Percentiles rank a stretch among this genome's conserved stretches.
phyloP scores from a whole-genome alignment of 2,888 invertebrate genomes.

The Conus canariensis region DNA sequence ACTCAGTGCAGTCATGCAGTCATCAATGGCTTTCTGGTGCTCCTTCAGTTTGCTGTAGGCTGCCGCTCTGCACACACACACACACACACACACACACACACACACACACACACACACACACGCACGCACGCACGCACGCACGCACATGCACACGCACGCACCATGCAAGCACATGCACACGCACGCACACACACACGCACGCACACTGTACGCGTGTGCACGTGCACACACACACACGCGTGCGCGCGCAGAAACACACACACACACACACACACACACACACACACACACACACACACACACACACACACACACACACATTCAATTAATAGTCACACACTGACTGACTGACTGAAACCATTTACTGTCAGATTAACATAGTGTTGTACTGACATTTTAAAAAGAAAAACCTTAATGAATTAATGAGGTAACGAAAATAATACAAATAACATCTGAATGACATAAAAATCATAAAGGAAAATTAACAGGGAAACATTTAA shows the following conservation, averaged over 20 bases:
- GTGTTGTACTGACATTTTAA: too few species aligned
- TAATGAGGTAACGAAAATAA: too few species aligned
- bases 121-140: not conserved
- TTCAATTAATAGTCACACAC: not conserved
- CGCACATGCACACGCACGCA: too few species aligned
- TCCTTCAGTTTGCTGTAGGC: conserved; percentile 94
- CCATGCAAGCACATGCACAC: too few species aligned
- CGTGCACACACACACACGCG: not conserved
- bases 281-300: not conserved
- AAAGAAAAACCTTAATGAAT: too few species aligned
- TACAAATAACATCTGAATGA: too few species aligned
- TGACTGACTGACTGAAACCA: too few species aligned
- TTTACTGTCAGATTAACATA: too few species aligned
- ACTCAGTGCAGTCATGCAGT: conserved; percentile 92
- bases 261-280: conserved; percentile 21
- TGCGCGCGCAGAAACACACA: not conserved
- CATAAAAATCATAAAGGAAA: too few species aligned
- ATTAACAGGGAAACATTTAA: too few species aligned
- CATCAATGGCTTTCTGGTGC: conserved; percentile 90
- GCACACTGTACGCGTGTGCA: not conserved
- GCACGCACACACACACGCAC: not conserved
- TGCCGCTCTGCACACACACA: conserved; percentile 86
- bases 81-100: not conserved
- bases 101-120: not conserved
- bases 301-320: not conserved